phyloP scores from a whole-genome alignment of 2,888 invertebrate genomes.

The Amphipyra tragopoginis region DNA sequence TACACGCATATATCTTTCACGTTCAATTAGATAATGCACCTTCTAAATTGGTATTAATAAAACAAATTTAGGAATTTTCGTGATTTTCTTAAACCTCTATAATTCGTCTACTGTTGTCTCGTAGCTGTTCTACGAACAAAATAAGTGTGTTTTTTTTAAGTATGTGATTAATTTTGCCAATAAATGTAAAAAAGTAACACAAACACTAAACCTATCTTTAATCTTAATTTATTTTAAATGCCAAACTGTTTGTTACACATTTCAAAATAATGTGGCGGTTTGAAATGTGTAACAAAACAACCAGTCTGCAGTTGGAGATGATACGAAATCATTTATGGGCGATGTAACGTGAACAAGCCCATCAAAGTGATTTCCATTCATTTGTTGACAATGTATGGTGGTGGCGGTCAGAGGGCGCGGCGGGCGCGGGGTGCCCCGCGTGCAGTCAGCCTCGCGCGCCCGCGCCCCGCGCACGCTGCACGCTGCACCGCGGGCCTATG shows the following conservation, averaged over 20 bases:
- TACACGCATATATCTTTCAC: conserved; percentile 33
- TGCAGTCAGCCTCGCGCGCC: conserved; percentile 72
- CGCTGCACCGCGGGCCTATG: conserved; percentile 69
- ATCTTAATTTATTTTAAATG: conserved; percentile 16
- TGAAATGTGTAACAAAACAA: background rate
- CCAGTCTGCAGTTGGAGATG: conserved; percentile 16
- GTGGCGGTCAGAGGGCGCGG: conserved; percentile 79
- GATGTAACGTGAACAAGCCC: conserved; percentile 66
- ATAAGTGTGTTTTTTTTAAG: conserved; percentile 1
- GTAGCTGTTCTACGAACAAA: conserved; percentile 1
- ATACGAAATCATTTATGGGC: conserved; percentile 38
- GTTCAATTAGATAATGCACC: conserved; percentile 33
- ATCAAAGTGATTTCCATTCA: conserved; percentile 83
- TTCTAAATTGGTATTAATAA: conserved; percentile 38
- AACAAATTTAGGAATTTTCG: conserved; percentile 19
- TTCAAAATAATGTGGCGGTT: background rate
- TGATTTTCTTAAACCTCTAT: conserved; percentile 12
- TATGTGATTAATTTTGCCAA: conserved; percentile 9
- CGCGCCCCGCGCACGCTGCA: conserved; percentile 79
- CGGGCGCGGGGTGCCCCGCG: conserved; percentile 74
- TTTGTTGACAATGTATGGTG: conserved; percentile 83
- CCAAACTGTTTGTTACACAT: no score
- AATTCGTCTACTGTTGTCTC: background rate
- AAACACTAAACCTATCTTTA: conserved; percentile 19
- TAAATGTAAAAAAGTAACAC: conserved; percentile 25